phyloP scores from a whole-genome alignment of 2,113 vertebrate species.

The Meleagris gallopavo region DNA sequence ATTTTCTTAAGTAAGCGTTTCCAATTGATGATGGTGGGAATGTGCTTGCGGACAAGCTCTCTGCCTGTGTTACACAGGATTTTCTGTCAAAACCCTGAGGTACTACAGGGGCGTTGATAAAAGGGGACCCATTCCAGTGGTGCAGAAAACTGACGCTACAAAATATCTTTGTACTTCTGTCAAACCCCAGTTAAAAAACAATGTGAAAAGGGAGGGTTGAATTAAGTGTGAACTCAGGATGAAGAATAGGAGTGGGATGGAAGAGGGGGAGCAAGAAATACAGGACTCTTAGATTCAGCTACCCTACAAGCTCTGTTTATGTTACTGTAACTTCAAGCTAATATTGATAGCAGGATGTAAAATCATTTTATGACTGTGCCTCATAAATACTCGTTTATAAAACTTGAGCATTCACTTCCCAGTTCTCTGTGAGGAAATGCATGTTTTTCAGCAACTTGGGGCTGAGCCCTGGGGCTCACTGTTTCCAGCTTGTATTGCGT shows the following conservation, averaged over 20 bases:
- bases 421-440: not conserved
- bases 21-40: constrained; percentile 63
- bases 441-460: not conserved
- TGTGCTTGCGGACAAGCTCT: constrained; percentile 19
- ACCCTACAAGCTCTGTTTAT: not conserved
- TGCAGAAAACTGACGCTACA: not conserved
- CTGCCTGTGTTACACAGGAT: constrained; percentile 43
- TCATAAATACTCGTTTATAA: constrained; percentile 4
- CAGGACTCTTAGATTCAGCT: not conserved
- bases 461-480: not conserved
- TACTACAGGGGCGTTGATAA: constrained; percentile 33
- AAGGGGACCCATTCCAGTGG: not conserved
- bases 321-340: not conserved
- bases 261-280: not conserved
- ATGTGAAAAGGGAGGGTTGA: not conserved
- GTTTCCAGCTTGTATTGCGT: not conserved
- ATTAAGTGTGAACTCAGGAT: not conserved
- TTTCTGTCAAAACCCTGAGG: constrained; percentile 59
- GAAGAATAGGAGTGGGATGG: not conserved
- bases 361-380: not conserved
- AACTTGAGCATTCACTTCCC: not conserved
- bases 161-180: constrained; percentile 16
- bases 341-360: not conserved
- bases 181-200: constrained; percentile 6
- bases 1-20: constrained; percentile 66